These are phyloP conservation scores for Sciaenops ocellatus DNA, from an alignment of 2,797 vertebrate genomes.

Conservation along the genomic window DNA sequence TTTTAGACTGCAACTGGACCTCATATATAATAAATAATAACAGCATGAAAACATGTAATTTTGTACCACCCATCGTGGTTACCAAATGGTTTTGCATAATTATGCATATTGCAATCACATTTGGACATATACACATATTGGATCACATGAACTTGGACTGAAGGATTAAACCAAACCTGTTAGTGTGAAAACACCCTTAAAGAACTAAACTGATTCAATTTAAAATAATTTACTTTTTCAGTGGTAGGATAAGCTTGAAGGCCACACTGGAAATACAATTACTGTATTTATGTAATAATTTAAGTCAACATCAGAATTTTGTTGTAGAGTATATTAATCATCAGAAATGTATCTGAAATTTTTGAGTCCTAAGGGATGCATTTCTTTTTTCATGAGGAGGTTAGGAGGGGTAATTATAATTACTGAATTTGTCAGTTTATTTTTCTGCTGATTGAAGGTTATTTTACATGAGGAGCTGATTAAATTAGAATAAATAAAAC, in stretches of 20 bases:
- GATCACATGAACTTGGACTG: neutral
- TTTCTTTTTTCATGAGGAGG: neutral
- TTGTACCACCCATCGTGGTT: neutral
- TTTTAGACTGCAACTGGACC: neutral
- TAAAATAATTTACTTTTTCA: neutral
- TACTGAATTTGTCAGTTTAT: constrained; percentile 16
- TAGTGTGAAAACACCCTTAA: neutral
- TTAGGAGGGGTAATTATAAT: neutral
- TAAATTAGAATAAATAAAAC: constrained; percentile 37
- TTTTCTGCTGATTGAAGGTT: constrained; percentile 18
- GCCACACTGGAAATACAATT: neutral
- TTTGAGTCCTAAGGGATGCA: neutral
- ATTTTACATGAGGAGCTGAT: constrained; percentile 21
- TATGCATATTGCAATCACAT: neutral
- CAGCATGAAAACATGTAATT: neutral
- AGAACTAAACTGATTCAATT: neutral
- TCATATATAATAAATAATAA: neutral
- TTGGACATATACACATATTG: too few species aligned
- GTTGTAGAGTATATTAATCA: neutral
- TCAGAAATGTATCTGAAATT: constrained; percentile 2
- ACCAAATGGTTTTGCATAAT: neutral
- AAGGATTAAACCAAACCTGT: neutral
- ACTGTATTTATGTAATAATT: constrained; percentile 2
- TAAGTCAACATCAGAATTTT: neutral
- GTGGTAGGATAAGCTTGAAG: neutral